Conservation (phyloP, 2,888 invertebrate species). For the Pristionchus fissidentatus region DNA sequence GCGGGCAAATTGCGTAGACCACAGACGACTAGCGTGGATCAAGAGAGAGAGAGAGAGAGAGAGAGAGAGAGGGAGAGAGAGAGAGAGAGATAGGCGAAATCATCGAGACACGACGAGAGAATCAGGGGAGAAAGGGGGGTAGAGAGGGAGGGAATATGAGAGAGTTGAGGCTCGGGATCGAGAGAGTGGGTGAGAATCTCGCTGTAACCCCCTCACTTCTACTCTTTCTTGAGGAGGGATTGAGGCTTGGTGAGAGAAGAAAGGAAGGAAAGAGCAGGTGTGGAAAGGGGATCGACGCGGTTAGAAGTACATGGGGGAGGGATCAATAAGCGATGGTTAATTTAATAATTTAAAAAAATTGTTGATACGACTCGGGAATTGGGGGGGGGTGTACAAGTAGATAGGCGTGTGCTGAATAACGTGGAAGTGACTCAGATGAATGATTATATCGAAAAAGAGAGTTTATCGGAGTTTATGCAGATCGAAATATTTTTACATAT, state of each 20-base stretch:
- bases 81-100: not conserved
- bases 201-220: slow-evolving; percentile 31
- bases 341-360: too few relatives aligned
- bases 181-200: not conserved
- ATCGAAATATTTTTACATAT: too few relatives aligned
- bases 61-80: not conserved
- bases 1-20: not conserved
- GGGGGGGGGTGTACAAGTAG: too few relatives aligned
- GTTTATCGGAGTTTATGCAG: too few relatives aligned
- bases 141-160: not conserved
- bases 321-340: too few relatives aligned
- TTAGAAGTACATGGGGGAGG: not conserved
- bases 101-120: not conserved
- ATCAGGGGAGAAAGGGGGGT: not conserved
- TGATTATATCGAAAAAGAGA: too few relatives aligned
- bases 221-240: too few relatives aligned
- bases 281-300: slow-evolving; percentile 18
- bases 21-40: not conserved
- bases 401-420: too few relatives aligned
- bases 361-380: too few relatives aligned
- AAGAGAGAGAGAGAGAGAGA: not conserved
- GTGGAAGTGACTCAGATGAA: too few relatives aligned
- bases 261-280: not conserved
- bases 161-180: not conserved
- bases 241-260: not conserved